A percentile compares a stretch with the other conserved stretches of the same genome.
phyloP scores from a whole-genome alignment of 2,113 vertebrate genomes.

The Sprattus sprattus region DNA sequence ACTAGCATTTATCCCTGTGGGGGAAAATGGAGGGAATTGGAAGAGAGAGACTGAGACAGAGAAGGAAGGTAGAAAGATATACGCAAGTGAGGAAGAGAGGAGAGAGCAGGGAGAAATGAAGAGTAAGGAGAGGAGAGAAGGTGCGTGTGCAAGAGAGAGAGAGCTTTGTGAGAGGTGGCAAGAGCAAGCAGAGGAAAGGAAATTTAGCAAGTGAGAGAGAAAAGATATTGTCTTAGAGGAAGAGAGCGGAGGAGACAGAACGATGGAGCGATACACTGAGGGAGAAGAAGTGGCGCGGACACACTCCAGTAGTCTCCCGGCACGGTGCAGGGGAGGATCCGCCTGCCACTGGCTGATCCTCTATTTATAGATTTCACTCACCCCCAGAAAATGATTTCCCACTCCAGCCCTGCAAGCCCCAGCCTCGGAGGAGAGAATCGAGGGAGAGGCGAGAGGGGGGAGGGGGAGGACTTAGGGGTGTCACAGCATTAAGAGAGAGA shows the following conservation, averaged over 20 bases:
- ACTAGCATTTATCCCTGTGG: background rate
- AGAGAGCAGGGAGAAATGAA: background rate
- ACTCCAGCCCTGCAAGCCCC: constrained; percentile 53
- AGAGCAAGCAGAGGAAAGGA: background rate
- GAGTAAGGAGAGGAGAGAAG: background rate
- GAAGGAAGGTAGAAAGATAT: background rate
- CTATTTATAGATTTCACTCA: constrained; percentile 69
- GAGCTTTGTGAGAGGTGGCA: background rate
- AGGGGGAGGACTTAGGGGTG: background rate
- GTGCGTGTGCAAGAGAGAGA: background rate
- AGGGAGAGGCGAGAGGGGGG: constrained; percentile 7
- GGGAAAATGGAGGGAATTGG: background rate
- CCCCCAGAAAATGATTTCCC: constrained; percentile 53
- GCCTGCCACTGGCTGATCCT: constrained; percentile 69
- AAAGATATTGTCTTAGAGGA: background rate
- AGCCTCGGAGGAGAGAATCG: constrained; percentile 37
- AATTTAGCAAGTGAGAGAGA: background rate
- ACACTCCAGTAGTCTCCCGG: constrained; percentile 51
- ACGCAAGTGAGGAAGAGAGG: background rate
- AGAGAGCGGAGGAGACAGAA: background rate
- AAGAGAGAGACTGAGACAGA: background rate
- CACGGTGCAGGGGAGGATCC: constrained; percentile 62
- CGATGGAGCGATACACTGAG: constrained; percentile 35
- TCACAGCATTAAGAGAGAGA: constrained; percentile 34
- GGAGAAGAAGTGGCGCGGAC: constrained; percentile 41